Base-by-base conservation (phyloP, 2,797 vertebrate species). In the Odontamblyopus lacepedii region DNA sequence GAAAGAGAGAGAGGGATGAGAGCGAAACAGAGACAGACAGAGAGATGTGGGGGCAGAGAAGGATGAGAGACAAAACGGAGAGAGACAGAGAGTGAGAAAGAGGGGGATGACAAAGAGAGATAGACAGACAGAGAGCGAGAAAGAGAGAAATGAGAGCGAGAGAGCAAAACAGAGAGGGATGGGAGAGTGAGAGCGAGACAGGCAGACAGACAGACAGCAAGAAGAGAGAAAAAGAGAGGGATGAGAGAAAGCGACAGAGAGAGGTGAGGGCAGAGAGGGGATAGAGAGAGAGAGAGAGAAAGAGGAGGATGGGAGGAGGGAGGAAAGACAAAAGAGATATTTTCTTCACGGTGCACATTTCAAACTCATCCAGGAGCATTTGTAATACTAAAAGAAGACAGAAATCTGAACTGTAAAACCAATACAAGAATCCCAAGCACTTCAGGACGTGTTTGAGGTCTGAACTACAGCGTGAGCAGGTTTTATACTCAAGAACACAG, bases 261-360 rank as follows among this genome's bases (percentile, higher is more conserved):
- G 18, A 48, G 44, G 13, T 8, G 13, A 11, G 8, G 35, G 1
- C 6, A 38, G 35, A 38, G 2, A 38, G 35, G 13, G 44, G 12
- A 12, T 8, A 12, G 12, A 44, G 41, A 44, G 13, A 15, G 13
- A n/a, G 48, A 50, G 48, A 12, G 55, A 56, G 9, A 26, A 3
- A 26, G 11, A 26, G 55, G 13, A 0, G 55, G 2, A 56, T 23
- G 55, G 11, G 50, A 53, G 18, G 18, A 53, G 4, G 23, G 23
- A 56, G 23, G 68, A 66, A 71, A 85, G 80, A 76, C 66, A 13
- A 79, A 80, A 68, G 56, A 59, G 26, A 59, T 9, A 29, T 23
- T 26, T 26, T 23, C 35, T 38, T 38, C 7, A 38, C 7, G 1
- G 35, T 7, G 35, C 7, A 2, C 13, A 50, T 51, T 18, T 57